Conservation (phyloP, 2,113 vertebrate species). For the Patagioenas fasciata region DNA sequence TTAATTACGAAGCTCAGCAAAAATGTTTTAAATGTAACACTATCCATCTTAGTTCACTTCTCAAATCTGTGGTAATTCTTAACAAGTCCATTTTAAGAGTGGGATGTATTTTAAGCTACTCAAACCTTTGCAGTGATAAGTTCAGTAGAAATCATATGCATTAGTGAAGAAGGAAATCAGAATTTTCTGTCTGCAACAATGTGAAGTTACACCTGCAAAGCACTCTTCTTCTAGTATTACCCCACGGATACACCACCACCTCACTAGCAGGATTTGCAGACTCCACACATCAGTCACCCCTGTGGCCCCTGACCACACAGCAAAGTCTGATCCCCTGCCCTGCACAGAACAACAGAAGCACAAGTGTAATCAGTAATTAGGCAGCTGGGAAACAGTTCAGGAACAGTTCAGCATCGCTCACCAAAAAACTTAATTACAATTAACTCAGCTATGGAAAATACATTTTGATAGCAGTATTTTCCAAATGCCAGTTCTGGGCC, state of each 20-base stretch:
- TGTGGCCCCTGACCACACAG: accelerated
- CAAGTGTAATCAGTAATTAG: not conserved
- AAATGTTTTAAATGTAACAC: not conserved
- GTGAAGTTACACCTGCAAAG: not conserved
- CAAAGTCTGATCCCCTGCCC: not conserved
- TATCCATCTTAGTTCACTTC: not conserved
- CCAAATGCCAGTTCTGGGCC: not conserved
- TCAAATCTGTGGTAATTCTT: not conserved
- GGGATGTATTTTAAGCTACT: not conserved
- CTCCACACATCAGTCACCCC: not conserved
- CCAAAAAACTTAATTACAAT: not conserved
- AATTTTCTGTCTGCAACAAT: not conserved
- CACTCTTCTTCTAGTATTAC: not conserved
- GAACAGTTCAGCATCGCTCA: not conserved
- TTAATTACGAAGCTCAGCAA: not conserved
- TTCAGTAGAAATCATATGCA: not conserved
- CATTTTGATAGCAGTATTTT: not conserved
- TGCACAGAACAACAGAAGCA: not conserved
- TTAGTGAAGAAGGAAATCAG: not conserved
- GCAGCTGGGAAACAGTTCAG: not conserved
- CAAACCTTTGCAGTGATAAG: not conserved
- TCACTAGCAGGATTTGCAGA: not conserved
- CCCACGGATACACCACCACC: accelerated
- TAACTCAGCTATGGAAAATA: not conserved
- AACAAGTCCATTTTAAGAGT: not conserved